These are phyloP conservation scores for Hypomesus transpacificus DNA, from an alignment of 2,113 vertebrate genomes.

Conservation along the genomic window DNA sequence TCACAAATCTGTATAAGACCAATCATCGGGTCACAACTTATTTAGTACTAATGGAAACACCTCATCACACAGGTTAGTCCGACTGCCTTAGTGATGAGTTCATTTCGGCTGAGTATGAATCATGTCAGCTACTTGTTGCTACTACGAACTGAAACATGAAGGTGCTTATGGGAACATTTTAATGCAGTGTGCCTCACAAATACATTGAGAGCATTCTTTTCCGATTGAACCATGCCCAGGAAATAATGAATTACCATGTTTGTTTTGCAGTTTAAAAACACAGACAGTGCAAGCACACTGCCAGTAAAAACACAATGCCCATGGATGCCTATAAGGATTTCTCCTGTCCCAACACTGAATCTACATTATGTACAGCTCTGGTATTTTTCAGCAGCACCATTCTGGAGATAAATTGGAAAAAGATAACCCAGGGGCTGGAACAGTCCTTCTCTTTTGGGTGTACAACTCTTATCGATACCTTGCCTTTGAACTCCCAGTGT, in stretches of 20 bases:
- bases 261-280: no score
- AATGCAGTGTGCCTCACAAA: no score
- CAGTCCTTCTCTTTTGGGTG: not conserved
- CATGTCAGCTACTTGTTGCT: conserved; percentile 26
- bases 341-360: not conserved
- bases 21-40: conserved; percentile 27
- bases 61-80: conserved; percentile 11
- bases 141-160: not conserved
- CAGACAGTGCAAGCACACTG: no score
- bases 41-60: conserved; percentile 35
- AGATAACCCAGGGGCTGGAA: conserved; percentile 7
- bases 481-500: conserved; percentile 45
- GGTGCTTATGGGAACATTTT: no score
- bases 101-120: conserved; percentile 30
- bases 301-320: no score
- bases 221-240: no score
- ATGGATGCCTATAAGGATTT: not conserved
- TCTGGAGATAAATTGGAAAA: conserved; percentile 30
- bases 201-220: no score
- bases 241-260: no score
- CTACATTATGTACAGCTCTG: conserved; percentile 7
- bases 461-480: conserved; percentile 11
- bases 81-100: conserved; percentile 25
- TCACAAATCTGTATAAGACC: conserved; percentile 31
- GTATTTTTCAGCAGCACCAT: conserved; percentile 24